Evolutionary conservation across 2,113 vertebrate genomes (phyloP).

Genomic region (Vidua macroura): DNA sequence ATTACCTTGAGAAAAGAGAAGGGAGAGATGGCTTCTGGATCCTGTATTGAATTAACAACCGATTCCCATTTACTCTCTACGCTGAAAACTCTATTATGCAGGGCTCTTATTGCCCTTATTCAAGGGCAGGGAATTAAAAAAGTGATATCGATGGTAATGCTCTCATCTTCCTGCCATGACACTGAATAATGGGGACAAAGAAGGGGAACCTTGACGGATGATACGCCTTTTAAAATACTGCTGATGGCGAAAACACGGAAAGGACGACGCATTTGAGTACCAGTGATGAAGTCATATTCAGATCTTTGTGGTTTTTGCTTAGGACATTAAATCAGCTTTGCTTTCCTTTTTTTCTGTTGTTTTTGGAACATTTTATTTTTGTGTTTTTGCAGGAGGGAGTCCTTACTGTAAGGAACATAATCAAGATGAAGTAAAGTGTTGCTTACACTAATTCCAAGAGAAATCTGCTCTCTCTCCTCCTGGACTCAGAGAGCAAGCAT

Average conservation of each 20-base stretch:
- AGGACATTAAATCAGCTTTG: not conserved
- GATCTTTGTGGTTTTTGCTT: not conserved
- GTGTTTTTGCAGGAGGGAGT: not conserved
- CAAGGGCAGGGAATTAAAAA: constrained; percentile 75
- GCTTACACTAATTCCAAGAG: not conserved
- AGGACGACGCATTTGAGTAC: not conserved
- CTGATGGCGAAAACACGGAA: constrained; percentile 34
- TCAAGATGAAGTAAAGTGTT: not conserved
- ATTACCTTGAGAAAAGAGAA: constrained; percentile 68
- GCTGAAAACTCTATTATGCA: constrained; percentile 44
- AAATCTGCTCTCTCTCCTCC: not conserved
- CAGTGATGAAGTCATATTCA: not conserved
- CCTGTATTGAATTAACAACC: constrained; percentile 33
- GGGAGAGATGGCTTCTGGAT: constrained; percentile 53
- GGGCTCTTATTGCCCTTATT: constrained; percentile 54
- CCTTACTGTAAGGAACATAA: not conserved
- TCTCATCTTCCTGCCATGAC: constrained; percentile 41
- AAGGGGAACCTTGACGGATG: constrained; percentile 63
- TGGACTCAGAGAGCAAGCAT: not conserved
- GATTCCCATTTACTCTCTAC: not conserved
- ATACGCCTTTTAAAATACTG: constrained; percentile 64
- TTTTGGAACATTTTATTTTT: not conserved
- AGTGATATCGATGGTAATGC: constrained; percentile 60
- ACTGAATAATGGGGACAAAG: constrained; percentile 68
- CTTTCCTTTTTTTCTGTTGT: not conserved